Conservation (phyloP, 2,797 vertebrate species). For the Parambassis ranga region DNA sequence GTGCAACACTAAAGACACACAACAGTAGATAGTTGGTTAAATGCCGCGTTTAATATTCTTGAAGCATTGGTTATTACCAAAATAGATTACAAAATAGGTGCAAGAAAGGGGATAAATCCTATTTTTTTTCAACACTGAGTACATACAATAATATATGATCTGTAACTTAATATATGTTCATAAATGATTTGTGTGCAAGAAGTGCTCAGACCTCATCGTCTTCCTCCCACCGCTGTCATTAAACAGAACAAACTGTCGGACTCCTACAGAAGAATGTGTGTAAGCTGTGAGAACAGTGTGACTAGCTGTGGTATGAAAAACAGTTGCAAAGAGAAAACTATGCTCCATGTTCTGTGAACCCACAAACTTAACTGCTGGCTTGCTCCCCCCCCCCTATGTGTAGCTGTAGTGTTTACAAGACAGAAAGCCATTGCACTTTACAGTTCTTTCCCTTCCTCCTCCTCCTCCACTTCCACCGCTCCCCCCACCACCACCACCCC, state of each 20-base stretch:
- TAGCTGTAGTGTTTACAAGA: conserved; percentile 54
- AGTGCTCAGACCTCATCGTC: conserved; percentile 32
- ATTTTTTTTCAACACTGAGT: conserved; percentile 69
- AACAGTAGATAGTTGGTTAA: conserved; percentile 57
- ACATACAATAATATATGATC: conserved; percentile 63
- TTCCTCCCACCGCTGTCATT: conserved; percentile 1
- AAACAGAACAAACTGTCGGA: background rate
- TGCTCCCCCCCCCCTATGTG: conserved; percentile 27
- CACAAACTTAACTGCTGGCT: conserved; percentile 33
- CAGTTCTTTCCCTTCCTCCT: conserved; percentile 12
- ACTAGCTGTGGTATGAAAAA: conserved; percentile 39
- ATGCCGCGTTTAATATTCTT: conserved; percentile 77
- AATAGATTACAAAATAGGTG: conserved; percentile 79
- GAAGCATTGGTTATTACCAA: conserved; percentile 69
- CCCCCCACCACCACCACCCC: too few relatives aligned
- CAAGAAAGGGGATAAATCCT: conserved; percentile 63
- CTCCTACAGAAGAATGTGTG: too few relatives aligned
- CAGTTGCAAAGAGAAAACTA: conserved; percentile 48
- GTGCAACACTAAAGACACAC: conserved; percentile 33
- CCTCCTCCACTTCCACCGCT: too few relatives aligned
- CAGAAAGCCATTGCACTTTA: conserved; percentile 34
- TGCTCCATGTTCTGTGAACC: conserved; percentile 27
- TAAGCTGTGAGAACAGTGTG: conserved; percentile 14
- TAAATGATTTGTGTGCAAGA: conserved; percentile 53
- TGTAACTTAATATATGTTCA: conserved; percentile 49